Base-by-base conservation (phyloP, 2,113 vertebrate genomes). In the Xyrauchen texanus region DNA sequence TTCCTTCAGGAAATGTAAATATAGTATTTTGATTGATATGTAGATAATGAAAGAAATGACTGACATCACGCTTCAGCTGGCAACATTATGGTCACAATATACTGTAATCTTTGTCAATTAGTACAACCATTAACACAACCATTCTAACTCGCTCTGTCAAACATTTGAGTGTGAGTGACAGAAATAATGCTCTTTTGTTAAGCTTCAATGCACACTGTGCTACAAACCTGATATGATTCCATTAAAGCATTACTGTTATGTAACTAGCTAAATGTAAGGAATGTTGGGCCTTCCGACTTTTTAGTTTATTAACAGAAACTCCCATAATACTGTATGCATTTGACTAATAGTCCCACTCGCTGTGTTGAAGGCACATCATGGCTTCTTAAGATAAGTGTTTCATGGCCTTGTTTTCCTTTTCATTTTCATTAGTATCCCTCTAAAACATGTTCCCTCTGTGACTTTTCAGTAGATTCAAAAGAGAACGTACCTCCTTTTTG, bases 391-490 rank as follows among this genome's bases (percentile, higher is more conserved):
- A 85, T 85, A 81, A 85, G 75, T 76, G 78, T 68, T 11, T 9
- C 52, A 45, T 46, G 21, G 21, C 21, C 21, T 34, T 34, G 21
- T 80, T 83, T 63, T 65, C 60, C 74, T 82, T 51, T 49, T 44
- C 9, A 10, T 15, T 77, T 70, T 16, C 0, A 4, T 63, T 86
- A 34, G 21, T 34, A 1, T 80, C 42, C 83, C 55, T 52, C 53
- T 34, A 45, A 84, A 53, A 57, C 67, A 47, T 70, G 78, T 81
- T 76, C 12, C 77, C 45, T 52, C 68, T 4, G 67, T 81, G 78
- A 82, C 81, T 81, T 75, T 78, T 68, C 34, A 51, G 52, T 76
- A 47, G 72, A 47, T 86, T 84, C 66, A 84, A 87, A 86, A 82
- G 70, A 79, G 10, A 34, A 34, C 21, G 42, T 58, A 71, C 61